Evolutionary conservation across 2,113 vertebrate genomes (phyloP), one percentile per base, ranked within the genome.

Genomic region (Hucho hucho): DNA sequence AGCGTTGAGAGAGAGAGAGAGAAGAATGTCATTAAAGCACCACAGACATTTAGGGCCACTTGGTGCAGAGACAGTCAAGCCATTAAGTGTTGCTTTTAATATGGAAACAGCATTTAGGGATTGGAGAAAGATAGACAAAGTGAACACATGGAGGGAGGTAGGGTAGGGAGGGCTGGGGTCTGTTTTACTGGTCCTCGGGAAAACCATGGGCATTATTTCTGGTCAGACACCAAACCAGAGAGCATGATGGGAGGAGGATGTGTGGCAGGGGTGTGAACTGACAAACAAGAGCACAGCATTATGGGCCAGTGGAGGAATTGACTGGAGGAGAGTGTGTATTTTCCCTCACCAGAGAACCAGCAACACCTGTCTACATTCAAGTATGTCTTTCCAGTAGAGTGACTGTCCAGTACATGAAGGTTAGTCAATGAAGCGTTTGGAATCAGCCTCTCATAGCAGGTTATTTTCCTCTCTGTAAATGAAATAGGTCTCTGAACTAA

Each of bases 41-140:
- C 91, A 72, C 90, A 92, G 87, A 81, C 84, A 79, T 91, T 91
- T 88, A 87, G 87, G 85, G 76, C 83, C 87, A 86, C 83, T 83
- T 91, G 84, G 88, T 88, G 85, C 79, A 80, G 85, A 87, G 86
- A 90, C 85, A 78, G 79, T 79, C 78, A 81, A 18, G 87, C 81
- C 74, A 84, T 91, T 91, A 92, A 93, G 88, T 46, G 69, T 78
- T 83, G 82, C 77, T 70, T 81, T 88, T 90, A 89, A 91, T 91
- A 90, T 89, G 89, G 88, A 92, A 92, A 90, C 87, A 86, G 79
- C 81, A 81, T 81, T 77, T 88, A 18, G 87, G 81, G 80, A 78
- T 83, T 88, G 76, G 79, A 43, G 79, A 79, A 85, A 88, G 81
- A 26, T 74, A 86, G 24, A 28, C 79, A 78, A 79, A 79, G 80